Evolutionary conservation across 1,140 invertebrate genomes (phyloP).

Genomic region (Bathynomus jamesi): DNA sequence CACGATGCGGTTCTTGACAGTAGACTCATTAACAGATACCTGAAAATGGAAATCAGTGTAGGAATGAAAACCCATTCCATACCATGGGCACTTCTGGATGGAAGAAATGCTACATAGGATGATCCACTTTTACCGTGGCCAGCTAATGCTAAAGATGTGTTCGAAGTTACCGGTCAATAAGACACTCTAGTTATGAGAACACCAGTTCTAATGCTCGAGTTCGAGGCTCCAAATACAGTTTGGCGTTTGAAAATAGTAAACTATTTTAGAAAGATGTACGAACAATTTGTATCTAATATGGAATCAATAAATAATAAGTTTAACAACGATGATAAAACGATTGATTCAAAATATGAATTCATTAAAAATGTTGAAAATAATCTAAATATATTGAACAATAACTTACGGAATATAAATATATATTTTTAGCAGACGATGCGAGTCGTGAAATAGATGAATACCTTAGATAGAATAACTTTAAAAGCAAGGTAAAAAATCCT

Average conservation of each 20-base stretch:
- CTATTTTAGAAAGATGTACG: not conserved
- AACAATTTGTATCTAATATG: no score
- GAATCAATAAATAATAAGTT: no score
- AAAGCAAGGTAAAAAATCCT: not conserved
- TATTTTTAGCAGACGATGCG: no score
- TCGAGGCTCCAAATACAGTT: not conserved
- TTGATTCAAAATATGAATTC: no score
- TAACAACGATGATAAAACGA: no score
- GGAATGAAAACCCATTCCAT: not conserved
- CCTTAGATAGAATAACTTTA: not conserved
- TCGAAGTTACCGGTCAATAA: not conserved
- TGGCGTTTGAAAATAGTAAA: not conserved
- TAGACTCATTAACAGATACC: not conserved
- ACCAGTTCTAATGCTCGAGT: not conserved
- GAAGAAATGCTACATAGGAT: not conserved
- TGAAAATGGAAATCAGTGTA: not conserved
- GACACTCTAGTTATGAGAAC: not conserved
- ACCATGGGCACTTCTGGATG: not conserved
- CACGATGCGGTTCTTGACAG: not conserved
- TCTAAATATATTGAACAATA: no score
- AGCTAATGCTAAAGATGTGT: not conserved
- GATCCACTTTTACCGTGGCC: not conserved
- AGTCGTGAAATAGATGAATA: not conserved
- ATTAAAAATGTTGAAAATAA: no score
- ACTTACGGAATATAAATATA: no score